These are phyloP conservation scores for Anas acuta DNA, from an alignment of 2,797 vertebrate species.

Conservation along the genomic window DNA sequence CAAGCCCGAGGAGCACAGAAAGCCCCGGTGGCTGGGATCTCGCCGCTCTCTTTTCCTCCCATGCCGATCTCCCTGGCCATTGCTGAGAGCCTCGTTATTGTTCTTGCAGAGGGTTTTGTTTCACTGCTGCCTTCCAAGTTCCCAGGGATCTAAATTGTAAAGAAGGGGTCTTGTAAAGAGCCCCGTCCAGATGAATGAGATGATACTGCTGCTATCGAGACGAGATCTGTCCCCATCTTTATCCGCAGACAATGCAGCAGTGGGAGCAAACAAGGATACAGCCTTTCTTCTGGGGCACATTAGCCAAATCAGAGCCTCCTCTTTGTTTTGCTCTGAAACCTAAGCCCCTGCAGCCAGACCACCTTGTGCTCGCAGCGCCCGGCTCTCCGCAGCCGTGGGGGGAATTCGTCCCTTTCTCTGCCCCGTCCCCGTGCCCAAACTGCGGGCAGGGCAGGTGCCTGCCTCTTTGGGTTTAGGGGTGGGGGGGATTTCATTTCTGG, in stretches of 20 bases:
- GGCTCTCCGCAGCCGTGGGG: rapidly evolving
- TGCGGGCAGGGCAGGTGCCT: neutral
- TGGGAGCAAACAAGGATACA: slow-evolving; percentile 65
- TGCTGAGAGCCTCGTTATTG: slow-evolving; percentile 29
- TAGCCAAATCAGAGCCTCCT: slow-evolving; percentile 42
- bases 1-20: neutral
- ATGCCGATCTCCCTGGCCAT: neutral
- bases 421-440: neutral
- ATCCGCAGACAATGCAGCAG: slow-evolving; percentile 53
- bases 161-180: slow-evolving; percentile 51
- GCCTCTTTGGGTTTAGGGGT: neutral
- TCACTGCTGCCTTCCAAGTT: slow-evolving; percentile 69
- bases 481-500: neutral
- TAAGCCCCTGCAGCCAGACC: slow-evolving; percentile 34
- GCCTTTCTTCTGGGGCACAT: slow-evolving; percentile 41
- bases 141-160: slow-evolving; percentile 71
- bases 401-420: neutral
- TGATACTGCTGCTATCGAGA: slow-evolving; percentile 48
- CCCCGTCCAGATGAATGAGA: slow-evolving; percentile 59
- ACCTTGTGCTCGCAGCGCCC: neutral
- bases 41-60: neutral
- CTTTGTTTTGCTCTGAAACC: slow-evolving; percentile 32
- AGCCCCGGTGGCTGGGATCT: neutral
- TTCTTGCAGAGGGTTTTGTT: slow-evolving; percentile 44
- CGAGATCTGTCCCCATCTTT: slow-evolving; percentile 58